Evolutionary conservation across 2,888 invertebrate species (phyloP).

Genomic region (Saturnia japonica): DNA sequence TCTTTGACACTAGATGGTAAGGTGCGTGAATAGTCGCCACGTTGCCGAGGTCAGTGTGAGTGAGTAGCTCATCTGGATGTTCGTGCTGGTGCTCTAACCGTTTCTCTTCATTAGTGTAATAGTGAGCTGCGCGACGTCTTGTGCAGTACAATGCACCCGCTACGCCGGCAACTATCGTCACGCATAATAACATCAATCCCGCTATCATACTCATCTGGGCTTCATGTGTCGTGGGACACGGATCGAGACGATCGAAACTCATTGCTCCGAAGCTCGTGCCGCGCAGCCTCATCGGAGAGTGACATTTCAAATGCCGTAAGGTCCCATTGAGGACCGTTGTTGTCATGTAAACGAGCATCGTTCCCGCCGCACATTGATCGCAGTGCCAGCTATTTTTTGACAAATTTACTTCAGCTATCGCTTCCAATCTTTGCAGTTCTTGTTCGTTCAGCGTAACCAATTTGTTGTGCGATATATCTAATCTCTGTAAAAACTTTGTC

Average conservation of each 20-base stretch:
- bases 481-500: slow-evolving; percentile 81
- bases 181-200: slow-evolving; percentile 69
- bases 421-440: slow-evolving; percentile 81
- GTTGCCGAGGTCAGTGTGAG: slow-evolving; percentile 59
- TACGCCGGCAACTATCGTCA: slow-evolving; percentile 76
- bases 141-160: slow-evolving; percentile 85
- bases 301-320: slow-evolving; percentile 80
- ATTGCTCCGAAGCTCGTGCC: slow-evolving; percentile 64
- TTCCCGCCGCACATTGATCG: slow-evolving; percentile 83
- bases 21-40: slow-evolving; percentile 73
- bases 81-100: slow-evolving; percentile 65
- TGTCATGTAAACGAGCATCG: slow-evolving; percentile 80
- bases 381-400: slow-evolving; percentile 87
- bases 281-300: slow-evolving; percentile 79
- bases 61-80: slow-evolving; percentile 66
- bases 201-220: slow-evolving; percentile 81
- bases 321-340: slow-evolving; percentile 77
- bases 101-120: slow-evolving; percentile 91
- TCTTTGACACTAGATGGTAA: slow-evolving; percentile 57
- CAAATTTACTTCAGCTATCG: slow-evolving; percentile 78
- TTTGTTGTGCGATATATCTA: slow-evolving; percentile 89
- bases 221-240: slow-evolving; percentile 77
- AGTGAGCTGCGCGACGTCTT: slow-evolving; percentile 86
- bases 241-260: slow-evolving; percentile 58
- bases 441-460: slow-evolving; percentile 84